Evolutionary conservation across 1,140 invertebrate species (phyloP).

Genomic region (Sycophila sp.): DNA sequence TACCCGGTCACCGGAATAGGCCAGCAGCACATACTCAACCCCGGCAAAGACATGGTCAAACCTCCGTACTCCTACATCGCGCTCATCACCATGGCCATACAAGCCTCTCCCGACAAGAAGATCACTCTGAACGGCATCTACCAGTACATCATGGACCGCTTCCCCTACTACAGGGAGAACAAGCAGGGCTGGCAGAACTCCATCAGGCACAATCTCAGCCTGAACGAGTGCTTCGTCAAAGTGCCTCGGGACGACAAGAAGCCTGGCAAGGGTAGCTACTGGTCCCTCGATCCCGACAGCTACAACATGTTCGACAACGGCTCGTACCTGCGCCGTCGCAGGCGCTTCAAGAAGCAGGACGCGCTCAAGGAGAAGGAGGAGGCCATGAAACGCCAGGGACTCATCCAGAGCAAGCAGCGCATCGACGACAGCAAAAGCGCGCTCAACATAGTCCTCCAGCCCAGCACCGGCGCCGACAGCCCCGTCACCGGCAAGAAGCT

Average conservation of each 20-base stretch:
- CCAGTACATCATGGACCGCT: constrained; percentile 98
- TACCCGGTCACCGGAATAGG: constrained; percentile 66
- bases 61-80: constrained; percentile 99
- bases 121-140: constrained; percentile 98
- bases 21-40: constrained; percentile 75
- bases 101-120: constrained; percentile 90
- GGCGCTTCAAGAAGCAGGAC: constrained; percentile 97
- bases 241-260: constrained; percentile 92
- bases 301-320: constrained; percentile 99
- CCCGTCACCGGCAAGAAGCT: neutral
- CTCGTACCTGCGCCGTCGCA: constrained; percentile 87
- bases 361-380: constrained; percentile 89
- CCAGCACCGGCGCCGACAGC: constrained; percentile 16
- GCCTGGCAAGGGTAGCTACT: constrained; percentile 96
- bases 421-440: constrained; percentile 58
- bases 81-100: constrained; percentile 97
- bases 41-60: constrained; percentile 85
- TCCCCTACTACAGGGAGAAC: constrained; percentile 97
- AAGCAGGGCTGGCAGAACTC: constrained; percentile 97
- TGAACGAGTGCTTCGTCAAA: constrained; percentile 99
- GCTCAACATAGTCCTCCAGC: constrained; percentile 46
- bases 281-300: constrained; percentile 95
- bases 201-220: constrained; percentile 94
- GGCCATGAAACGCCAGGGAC: constrained; percentile 80
- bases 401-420: constrained; percentile 67